Evolutionary conservation across 2,797 vertebrate genomes (phyloP), one percentile per base, ranked within the genome.

Genomic region (Ispidina lecontei): DNA sequence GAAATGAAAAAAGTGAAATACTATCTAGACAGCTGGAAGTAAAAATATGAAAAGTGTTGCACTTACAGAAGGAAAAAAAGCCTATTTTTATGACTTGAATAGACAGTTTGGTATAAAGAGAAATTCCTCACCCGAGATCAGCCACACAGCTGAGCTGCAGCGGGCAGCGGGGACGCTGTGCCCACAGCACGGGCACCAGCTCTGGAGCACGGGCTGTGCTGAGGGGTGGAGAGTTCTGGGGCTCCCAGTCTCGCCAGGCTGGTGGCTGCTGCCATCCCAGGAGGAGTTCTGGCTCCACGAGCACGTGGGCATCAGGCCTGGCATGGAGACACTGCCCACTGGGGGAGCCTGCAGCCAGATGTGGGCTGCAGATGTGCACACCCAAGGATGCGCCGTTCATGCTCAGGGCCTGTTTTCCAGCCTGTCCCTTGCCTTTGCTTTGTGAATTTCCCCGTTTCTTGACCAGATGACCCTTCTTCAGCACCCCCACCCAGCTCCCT

Each of bases 1-100:
- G 91, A 89, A 90, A 95, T 90, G 92, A 95, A 96, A 96, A 97
- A 96, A 96, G 89, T 91, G 93, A 97, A 96, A 96, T 94, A 93
- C 71, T 94, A 96, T 93, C 87, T 71, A 95, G 96, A 95, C 90
- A 97, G 95, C 90, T 94, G 91, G 95, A 96, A 93, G 94, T 94
- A 95, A 96, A 96, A 96, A 94, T 87, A 89, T 90, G 93, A 97
- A 94, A 96, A 96, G 78, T 77, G 91, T 95, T 86, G 55, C 86
- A 92, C 91, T 96, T 96, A 96, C 79, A 95, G 94, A 89, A 75
- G 86, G 84, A 92, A 92, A 56, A 80, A 68, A 87, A 74, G 33
- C 87, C 75, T 87, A 35, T 93, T 91, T 95, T 94, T 92, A 87
- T 67, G 67, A 78, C 92, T 91, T 72, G 85, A 95, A 86, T 90